Conservation (phyloP, 2,797 vertebrate genomes). For the Channallabes apus region DNA sequence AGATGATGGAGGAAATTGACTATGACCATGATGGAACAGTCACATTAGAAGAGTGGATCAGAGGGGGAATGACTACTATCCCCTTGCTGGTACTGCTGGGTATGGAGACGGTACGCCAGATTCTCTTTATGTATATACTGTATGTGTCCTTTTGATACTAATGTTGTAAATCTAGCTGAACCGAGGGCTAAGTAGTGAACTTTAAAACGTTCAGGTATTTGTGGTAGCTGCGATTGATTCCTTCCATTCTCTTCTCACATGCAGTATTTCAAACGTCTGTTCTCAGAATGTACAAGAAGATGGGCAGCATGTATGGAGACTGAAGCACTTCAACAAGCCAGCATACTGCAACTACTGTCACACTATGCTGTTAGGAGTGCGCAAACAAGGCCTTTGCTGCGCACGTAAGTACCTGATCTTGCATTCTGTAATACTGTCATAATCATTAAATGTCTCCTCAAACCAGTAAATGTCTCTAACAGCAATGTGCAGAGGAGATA, state of each 20-base stretch:
- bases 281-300: conserved; percentile 86
- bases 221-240: not conserved
- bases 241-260: not conserved
- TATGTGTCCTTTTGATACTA: not conserved
- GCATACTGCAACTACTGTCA: conserved; percentile 96
- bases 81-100: conserved; percentile 90
- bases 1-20: conserved; percentile 94
- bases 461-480: not conserved
- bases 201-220: not conserved
- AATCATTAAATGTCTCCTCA: not conserved
- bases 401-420: conserved; percentile 77
- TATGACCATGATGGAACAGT: conserved; percentile 86
- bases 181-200: not conserved
- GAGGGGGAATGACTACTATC: conserved; percentile 92
- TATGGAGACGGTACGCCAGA: conserved; percentile 83
- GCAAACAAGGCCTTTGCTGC: conserved; percentile 95
- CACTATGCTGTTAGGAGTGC: conserved; percentile 88
- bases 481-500: not conserved
- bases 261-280: conserved; percentile 8
- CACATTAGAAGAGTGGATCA: conserved; percentile 92
- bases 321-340: conserved; percentile 97
- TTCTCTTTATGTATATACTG: conserved; percentile 16
- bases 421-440: not conserved
- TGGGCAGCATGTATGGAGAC: conserved; percentile 88
- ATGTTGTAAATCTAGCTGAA: not conserved